Evolutionary conservation across 2,113 vertebrate species (phyloP).

Genomic region (Melanostigma gelatinosum): DNA sequence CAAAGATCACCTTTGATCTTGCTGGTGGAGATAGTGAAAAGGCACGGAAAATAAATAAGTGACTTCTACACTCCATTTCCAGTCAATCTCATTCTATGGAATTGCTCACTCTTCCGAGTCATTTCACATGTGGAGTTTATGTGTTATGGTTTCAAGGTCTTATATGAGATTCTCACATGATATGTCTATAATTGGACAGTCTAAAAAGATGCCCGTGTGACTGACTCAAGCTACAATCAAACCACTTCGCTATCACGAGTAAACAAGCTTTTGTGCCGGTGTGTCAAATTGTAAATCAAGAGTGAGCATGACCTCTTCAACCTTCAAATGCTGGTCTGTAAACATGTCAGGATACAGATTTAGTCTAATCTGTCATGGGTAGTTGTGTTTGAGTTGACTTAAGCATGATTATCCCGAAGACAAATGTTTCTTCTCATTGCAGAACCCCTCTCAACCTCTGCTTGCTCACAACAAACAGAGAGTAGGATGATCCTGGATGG

Average conservation of each 20-base stretch:
- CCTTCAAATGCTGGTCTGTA: constrained; percentile 46
- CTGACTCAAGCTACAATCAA: constrained; percentile 48
- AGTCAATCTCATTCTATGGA: constrained; percentile 48
- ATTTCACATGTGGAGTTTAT: constrained; percentile 53
- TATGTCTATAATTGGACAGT: constrained; percentile 54
- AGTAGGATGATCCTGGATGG: constrained; percentile 19
- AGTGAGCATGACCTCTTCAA: constrained; percentile 42
- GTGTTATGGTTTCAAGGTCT: constrained; percentile 53
- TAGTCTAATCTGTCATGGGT: constrained; percentile 55
- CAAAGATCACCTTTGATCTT: constrained; percentile 81
- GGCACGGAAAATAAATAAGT: constrained; percentile 18
- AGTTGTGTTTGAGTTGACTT: constrained; percentile 64
- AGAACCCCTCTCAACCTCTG: constrained; percentile 21
- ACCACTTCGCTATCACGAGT: constrained; percentile 23
- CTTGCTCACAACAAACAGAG: constrained; percentile 52
- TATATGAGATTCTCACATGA: constrained; percentile 43
- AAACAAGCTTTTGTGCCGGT: constrained; percentile 55
- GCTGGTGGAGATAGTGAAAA: constrained; percentile 61
- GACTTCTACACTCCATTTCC: constrained; percentile 19
- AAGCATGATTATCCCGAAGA: constrained; percentile 68
- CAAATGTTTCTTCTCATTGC: constrained; percentile 52
- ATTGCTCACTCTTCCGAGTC: constrained; percentile 52
- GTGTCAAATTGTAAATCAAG: constrained; percentile 38
- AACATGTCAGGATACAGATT: constrained; percentile 62
- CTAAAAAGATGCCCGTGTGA: constrained; percentile 42